Evolutionary conservation across 2,888 invertebrate species (phyloP).

Genomic region (Harpagoxenus sublaevis): DNA sequence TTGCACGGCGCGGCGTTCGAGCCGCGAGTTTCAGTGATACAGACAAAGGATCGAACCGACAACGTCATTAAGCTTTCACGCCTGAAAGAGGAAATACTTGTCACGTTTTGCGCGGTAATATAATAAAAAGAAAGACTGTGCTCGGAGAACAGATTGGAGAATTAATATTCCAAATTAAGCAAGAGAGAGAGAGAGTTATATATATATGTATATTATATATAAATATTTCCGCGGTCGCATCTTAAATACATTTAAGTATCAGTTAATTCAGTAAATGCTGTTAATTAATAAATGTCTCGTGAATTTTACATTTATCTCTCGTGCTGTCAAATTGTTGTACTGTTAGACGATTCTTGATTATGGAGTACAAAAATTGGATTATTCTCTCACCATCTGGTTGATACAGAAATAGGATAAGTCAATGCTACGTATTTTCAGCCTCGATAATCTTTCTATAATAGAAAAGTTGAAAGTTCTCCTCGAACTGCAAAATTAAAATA

Average conservation of each 20-base stretch:
- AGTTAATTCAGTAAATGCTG: not conserved
- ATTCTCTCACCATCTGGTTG: too few species aligned
- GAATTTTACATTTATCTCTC: not conserved
- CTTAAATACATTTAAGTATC: not conserved
- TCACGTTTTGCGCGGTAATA: not conserved
- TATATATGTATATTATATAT: too few species aligned
- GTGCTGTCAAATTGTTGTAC: not conserved
- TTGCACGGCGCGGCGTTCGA: conserved; percentile 5
- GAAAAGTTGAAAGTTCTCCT: not conserved
- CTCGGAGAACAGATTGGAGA: not conserved
- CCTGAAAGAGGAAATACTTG: conserved; percentile 32
- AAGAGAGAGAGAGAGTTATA: not conserved
- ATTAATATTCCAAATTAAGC: conserved; percentile 17
- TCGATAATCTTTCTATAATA: not conserved
- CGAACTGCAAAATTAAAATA: not conserved
- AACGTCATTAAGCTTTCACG: conserved; percentile 44
- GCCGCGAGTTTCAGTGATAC: not conserved
- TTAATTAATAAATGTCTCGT: not conserved
- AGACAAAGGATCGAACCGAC: conserved; percentile 24
- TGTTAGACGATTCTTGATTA: not conserved
- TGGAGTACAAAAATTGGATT: not conserved
- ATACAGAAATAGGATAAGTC: not conserved
- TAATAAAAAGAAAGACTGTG: not conserved
- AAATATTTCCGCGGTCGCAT: not conserved
- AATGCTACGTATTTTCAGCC: not conserved